Conservation (phyloP, 2,797 vertebrate genomes). For the Lepidocolaptes lacrymiger region DNA sequence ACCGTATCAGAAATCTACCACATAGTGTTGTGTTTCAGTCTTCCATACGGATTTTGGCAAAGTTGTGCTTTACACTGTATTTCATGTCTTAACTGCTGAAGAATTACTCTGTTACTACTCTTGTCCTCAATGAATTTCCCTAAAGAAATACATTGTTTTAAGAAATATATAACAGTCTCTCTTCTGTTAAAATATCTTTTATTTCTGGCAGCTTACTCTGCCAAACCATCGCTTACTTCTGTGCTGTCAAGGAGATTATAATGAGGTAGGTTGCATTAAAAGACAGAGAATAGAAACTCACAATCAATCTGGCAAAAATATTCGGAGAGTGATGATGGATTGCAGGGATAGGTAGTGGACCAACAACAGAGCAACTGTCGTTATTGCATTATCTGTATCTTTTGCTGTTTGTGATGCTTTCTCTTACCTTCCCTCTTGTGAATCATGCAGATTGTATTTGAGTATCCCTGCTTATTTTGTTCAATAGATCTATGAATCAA, state of each 20-base stretch:
- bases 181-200: constrained; percentile 17
- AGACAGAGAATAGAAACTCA: background rate
- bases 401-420: background rate
- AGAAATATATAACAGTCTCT: background rate
- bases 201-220: background rate
- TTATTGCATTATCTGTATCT: background rate
- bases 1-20: background rate
- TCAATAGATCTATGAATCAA: background rate
- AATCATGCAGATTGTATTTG: background rate
- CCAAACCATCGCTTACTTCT: constrained; percentile 1
- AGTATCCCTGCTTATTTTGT: background rate
- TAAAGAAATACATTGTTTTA: constrained; percentile 12
- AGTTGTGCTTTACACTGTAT: background rate
- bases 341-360: background rate
- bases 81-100: background rate
- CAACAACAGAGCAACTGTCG: background rate
- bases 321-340: background rate
- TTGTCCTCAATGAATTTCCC: background rate
- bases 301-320: background rate
- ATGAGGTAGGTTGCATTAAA: background rate
- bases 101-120: background rate
- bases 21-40: background rate
- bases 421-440: background rate
- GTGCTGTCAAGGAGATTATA: constrained; percentile 1
- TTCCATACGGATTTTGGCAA: background rate